phyloP scores from a whole-genome alignment of 2,113 vertebrate genomes.

The Tragelaphus scriptus region DNA sequence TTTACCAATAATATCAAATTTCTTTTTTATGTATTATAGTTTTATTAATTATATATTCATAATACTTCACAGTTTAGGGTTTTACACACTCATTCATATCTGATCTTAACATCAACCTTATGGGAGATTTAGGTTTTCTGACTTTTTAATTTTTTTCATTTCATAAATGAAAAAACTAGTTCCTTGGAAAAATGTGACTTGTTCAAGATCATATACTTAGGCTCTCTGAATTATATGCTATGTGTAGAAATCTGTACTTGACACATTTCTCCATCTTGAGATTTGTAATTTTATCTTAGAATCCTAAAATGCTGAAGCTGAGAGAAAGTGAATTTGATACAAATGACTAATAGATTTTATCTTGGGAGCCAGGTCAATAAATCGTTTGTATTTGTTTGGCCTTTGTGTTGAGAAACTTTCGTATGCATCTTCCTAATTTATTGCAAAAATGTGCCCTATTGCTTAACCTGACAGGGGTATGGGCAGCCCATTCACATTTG shows the following conservation, averaged over 20 bases:
- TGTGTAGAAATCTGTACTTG: constrained; percentile 6
- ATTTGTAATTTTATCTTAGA: constrained; percentile 26
- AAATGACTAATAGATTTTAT: neutral
- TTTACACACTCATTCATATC: neutral
- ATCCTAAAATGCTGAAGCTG: neutral
- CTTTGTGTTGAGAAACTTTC: neutral
- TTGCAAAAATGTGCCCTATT: neutral
- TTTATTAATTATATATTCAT: neutral
- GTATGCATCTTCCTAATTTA: neutral
- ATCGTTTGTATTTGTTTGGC: neutral
- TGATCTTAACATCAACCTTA: neutral
- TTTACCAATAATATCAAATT: neutral
- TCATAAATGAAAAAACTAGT: neutral
- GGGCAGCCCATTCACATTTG: neutral
- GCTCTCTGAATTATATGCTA: neutral
- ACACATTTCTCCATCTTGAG: neutral
- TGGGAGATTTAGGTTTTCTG: neutral
- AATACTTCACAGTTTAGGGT: neutral
- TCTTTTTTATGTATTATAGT: neutral
- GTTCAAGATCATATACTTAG: neutral
- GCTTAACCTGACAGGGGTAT: neutral
- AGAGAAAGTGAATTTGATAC: neutral
- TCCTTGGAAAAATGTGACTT: neutral
- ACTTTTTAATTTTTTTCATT: neutral
- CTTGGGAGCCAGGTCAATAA: neutral